Evolutionary conservation across 2,888 invertebrate genomes (phyloP).

Genomic region (Gastrophysa polygoni): DNA sequence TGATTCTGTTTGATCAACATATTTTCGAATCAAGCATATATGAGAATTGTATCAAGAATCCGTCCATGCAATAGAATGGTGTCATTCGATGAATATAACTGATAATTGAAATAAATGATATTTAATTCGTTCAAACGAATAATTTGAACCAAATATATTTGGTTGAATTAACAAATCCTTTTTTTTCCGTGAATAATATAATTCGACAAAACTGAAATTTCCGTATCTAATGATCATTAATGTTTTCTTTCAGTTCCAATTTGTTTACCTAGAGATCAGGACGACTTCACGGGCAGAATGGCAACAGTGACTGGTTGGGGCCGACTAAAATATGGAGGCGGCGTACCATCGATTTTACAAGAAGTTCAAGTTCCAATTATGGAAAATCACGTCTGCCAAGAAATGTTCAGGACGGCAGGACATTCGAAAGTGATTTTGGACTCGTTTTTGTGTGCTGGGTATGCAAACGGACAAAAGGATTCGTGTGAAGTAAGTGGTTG

Average conservation of each 20-base stretch:
- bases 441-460: conserved; percentile 91
- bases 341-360: conserved; percentile 86
- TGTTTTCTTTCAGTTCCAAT: conserved; percentile 73
- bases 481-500: conserved; percentile 80
- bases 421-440: conserved; percentile 85
- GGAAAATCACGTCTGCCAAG: conserved; percentile 89
- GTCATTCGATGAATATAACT: no score
- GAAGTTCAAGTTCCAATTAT: conserved; percentile 93
- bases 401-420: conserved; percentile 91
- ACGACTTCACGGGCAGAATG: conserved; percentile 83
- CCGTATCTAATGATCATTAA: no score
- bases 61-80: no score
- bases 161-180: no score
- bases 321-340: conserved; percentile 86
- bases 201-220: no score
- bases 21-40: no score
- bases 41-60: no score
- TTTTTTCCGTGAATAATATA: no score
- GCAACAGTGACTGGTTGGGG: conserved; percentile 95
- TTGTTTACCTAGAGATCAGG: conserved; percentile 81
- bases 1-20: no score
- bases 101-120: no score
- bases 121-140: no score
- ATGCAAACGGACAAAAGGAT: conserved; percentile 89
- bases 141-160: no score